Evolutionary conservation across 2,888 invertebrate species (phyloP).

Genomic region (Xestia ashworthii): DNA sequence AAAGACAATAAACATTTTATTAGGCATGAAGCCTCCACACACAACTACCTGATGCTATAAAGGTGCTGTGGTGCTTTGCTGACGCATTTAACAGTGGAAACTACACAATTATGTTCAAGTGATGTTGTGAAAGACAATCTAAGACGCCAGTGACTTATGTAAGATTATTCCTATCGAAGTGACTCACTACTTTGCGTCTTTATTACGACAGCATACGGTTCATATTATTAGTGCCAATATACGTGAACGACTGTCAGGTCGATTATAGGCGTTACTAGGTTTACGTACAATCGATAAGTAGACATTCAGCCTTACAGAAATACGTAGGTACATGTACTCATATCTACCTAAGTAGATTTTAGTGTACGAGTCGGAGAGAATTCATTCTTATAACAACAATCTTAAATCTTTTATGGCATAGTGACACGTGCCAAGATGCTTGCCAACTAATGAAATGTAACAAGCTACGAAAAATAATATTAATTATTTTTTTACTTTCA

Average conservation of each 20-base stretch:
- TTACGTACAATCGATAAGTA: slow-evolving; percentile 55
- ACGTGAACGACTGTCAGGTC: slow-evolving; percentile 29
- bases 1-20: slow-evolving; percentile 85
- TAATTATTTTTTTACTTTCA: slow-evolving; percentile 11
- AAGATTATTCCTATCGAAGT: slow-evolving; percentile 49
- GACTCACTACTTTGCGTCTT: slow-evolving; percentile 44
- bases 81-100: slow-evolving; percentile 71
- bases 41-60: slow-evolving; percentile 74
- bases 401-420: slow-evolving; percentile 22
- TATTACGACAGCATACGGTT: slow-evolving; percentile 39
- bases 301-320: slow-evolving; percentile 34
- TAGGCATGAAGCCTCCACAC: slow-evolving; percentile 76
- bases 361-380: slow-evolving; percentile 18
- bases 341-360: slow-evolving; percentile 6
- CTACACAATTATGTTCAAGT: slow-evolving; percentile 66
- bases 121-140: slow-evolving; percentile 59
- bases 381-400: slow-evolving; percentile 28
- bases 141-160: slow-evolving; percentile 57
- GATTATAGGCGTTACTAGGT: slow-evolving; percentile 53
- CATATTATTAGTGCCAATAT: slow-evolving; percentile 38
- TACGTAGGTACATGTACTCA: background rate
- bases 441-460: slow-evolving; percentile 43
- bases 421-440: slow-evolving; percentile 32
- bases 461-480: background rate
- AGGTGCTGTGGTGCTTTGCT: slow-evolving; percentile 79